Percentiles rank a stretch among this genome's conserved stretches.
Evolutionary conservation across 2,113 vertebrate genomes (phyloP).

Genomic region (Maccullochella peelii): DNA sequence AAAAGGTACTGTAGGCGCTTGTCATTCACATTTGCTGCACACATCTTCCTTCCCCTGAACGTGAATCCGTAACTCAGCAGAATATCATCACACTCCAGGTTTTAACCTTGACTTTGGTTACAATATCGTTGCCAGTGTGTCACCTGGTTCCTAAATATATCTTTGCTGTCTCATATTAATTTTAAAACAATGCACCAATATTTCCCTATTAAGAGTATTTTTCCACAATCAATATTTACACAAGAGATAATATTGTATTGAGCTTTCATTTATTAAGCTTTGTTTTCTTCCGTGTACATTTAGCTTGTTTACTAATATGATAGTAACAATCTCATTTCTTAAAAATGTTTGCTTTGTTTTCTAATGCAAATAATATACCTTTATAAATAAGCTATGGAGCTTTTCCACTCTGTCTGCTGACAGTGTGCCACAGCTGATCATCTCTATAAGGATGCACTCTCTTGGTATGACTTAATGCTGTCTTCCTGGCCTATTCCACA

Average conservation of each 20-base stretch:
- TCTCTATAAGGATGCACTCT: neutral
- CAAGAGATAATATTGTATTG: neutral
- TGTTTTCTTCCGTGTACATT: neutral
- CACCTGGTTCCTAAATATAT: neutral
- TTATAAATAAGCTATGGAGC: neutral
- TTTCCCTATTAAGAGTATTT: neutral
- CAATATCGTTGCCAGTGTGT: neutral
- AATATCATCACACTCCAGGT: neutral
- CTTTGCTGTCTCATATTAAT: neutral
- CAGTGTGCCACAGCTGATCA: neutral
- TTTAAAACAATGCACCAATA: neutral
- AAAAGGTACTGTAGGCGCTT: constrained; percentile 88
- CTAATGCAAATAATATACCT: neutral
- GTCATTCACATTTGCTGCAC: neutral
- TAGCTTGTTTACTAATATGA: neutral
- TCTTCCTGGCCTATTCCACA: neutral
- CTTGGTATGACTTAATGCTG: neutral
- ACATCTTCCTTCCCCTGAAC: neutral
- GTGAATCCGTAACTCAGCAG: neutral
- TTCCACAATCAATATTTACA: neutral
- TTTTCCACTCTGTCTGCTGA: neutral
- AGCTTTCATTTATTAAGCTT: neutral
- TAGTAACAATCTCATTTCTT: neutral
- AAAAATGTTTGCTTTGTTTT: neutral
- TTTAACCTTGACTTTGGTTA: neutral